Conservation (phyloP, 2,888 invertebrate genomes). For the Ophion costatus region DNA sequence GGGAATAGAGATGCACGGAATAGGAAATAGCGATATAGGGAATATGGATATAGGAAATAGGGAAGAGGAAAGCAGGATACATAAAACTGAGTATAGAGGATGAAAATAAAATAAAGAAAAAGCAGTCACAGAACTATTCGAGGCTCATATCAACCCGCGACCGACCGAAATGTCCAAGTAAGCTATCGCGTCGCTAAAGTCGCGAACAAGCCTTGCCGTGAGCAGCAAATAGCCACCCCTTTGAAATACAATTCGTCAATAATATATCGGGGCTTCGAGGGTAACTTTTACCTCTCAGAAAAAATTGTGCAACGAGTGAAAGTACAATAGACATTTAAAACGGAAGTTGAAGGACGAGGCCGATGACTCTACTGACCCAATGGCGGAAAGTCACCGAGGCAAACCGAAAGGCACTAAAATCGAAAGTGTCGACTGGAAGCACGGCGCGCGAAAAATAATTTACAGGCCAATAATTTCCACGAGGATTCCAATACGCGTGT, state of each 20-base stretch:
- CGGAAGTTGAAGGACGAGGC: slow-evolving; percentile 56
- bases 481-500: neutral
- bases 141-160: too few relatives aligned
- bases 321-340: slow-evolving; percentile 23
- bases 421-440: slow-evolving; percentile 66
- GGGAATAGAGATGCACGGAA: too few relatives aligned
- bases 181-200: too few relatives aligned
- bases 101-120: too few relatives aligned
- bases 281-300: neutral
- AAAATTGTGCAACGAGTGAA: slow-evolving; percentile 42
- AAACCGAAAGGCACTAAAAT: slow-evolving; percentile 69
- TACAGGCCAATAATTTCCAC: slow-evolving; percentile 64
- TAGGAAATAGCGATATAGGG: too few relatives aligned
- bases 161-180: too few relatives aligned
- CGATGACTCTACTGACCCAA: slow-evolving; percentile 70
- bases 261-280: neutral
- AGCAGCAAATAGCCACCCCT: too few relatives aligned
- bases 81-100: too few relatives aligned
- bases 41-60: too few relatives aligned
- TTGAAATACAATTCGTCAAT: neutral
- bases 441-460: slow-evolving; percentile 66
- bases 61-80: too few relatives aligned
- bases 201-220: too few relatives aligned
- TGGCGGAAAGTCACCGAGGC: slow-evolving; percentile 56
- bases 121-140: too few relatives aligned